Evolutionary conservation across 2,113 vertebrate genomes (phyloP).

Genomic region (Lepidothrix coronata): DNA sequence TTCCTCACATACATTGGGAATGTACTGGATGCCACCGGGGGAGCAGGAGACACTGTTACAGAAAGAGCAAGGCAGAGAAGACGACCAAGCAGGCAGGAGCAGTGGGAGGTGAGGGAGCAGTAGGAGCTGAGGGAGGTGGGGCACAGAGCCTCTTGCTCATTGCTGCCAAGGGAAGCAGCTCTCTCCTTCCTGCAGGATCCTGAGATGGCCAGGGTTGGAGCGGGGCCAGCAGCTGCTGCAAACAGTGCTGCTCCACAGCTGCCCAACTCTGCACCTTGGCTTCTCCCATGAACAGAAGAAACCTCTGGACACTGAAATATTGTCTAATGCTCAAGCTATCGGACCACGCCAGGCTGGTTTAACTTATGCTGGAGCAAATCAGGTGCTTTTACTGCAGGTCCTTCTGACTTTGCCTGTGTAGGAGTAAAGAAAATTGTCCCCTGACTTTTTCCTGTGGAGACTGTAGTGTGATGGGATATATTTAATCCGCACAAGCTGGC

Average conservation of each 20-base stretch:
- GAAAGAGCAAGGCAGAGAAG: not conserved
- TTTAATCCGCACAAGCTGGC: conserved; percentile 9
- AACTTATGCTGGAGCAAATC: not conserved
- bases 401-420: not conserved
- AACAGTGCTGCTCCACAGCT: not conserved
- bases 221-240: not conserved
- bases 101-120: not conserved
- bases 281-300: not conserved
- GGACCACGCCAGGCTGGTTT: not conserved
- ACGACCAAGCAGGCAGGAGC: not conserved
- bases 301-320: not conserved
- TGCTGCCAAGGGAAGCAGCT: not conserved
- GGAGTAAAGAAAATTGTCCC: conserved; percentile 42
- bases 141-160: not conserved
- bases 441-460: not conserved
- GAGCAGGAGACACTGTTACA: not conserved
- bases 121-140: not conserved
- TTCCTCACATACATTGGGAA: not conserved
- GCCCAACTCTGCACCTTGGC: not conserved
- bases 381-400: not conserved
- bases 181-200: not conserved
- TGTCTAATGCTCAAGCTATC: not conserved
- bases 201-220: not conserved
- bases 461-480: not conserved
- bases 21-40: not conserved